phyloP scores from a whole-genome alignment of 2,113 vertebrate species.

The Oreotragus oreotragus region DNA sequence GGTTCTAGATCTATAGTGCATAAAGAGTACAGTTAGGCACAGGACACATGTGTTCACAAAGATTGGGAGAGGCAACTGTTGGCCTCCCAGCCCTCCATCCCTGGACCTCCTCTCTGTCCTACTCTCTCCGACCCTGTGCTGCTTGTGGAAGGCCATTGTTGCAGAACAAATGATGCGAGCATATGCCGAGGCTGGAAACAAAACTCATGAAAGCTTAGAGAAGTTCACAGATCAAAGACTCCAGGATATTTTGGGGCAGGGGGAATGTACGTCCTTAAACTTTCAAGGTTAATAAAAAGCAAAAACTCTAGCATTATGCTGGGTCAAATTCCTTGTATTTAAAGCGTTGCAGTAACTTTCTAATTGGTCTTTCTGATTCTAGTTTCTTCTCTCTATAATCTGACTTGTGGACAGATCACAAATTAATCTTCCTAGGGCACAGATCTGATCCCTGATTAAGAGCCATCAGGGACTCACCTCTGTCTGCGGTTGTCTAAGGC shows the following conservation, averaged over 20 bases:
- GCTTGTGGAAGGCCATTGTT: neutral
- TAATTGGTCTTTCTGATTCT: neutral
- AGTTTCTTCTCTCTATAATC: conserved; percentile 21
- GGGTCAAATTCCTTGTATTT: neutral
- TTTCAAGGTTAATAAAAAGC: conserved; percentile 35
- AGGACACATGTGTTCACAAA: neutral
- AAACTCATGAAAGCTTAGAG: neutral
- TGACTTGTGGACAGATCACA: neutral
- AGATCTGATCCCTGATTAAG: neutral
- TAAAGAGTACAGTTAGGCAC: neutral
- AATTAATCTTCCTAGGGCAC: conserved; percentile 14
- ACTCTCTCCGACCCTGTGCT: neutral
- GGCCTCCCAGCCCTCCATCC: neutral
- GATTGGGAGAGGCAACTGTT: neutral
- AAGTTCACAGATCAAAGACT: neutral
- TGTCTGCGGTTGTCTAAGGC: neutral
- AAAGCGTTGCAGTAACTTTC: neutral
- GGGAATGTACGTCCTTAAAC: neutral
- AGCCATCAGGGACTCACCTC: neutral
- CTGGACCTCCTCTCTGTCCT: neutral
- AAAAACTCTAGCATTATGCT: conserved; percentile 11
- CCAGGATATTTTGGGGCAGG: neutral
- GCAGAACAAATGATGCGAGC: neutral
- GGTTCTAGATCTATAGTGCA: neutral
- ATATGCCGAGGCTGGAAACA: neutral